These are phyloP conservation scores for Drosophila seclusa DNA, from an alignment of 2,888 invertebrate species.

Conservation along the genomic window DNA sequence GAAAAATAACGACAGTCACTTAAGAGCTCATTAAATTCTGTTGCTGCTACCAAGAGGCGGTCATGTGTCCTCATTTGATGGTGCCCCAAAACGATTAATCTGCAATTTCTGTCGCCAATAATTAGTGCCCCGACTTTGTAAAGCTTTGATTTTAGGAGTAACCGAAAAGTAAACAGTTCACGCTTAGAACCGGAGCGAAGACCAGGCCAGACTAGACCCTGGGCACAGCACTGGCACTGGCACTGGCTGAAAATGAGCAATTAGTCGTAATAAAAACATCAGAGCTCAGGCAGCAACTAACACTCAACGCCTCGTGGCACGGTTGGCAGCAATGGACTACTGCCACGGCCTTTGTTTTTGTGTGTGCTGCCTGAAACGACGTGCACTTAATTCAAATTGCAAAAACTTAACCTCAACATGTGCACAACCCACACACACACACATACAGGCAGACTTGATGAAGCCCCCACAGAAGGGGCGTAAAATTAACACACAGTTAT, in stretches of 20 bases:
- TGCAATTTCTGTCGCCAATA: slow-evolving; percentile 48
- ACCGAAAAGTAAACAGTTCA: slow-evolving; percentile 29
- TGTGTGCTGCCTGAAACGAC: slow-evolving; percentile 34
- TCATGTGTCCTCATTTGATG: slow-evolving; percentile 57
- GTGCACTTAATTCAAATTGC: slow-evolving; percentile 78
- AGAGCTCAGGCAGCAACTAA: slow-evolving; percentile 42
- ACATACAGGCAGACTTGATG: slow-evolving; percentile 2
- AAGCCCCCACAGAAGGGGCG: slow-evolving; percentile 26
- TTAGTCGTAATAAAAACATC: slow-evolving; percentile 77
- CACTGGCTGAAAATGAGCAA: slow-evolving; percentile 72
- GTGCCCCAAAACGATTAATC: slow-evolving; percentile 38
- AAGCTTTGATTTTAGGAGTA: slow-evolving; percentile 40
- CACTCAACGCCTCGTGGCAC: slow-evolving; percentile 40
- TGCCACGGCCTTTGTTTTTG: slow-evolving; percentile 1
- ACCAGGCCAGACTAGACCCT: not conserved
- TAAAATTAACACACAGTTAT: slow-evolving; percentile 74
- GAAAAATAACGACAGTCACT: slow-evolving; percentile 60
- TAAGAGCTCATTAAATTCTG: slow-evolving; percentile 70
- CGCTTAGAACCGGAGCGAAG: not conserved
- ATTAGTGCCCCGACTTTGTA: slow-evolving; percentile 50
- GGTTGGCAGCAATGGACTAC: slow-evolving; percentile 10
- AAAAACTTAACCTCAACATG: slow-evolving; percentile 71
- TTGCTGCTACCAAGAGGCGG: slow-evolving; percentile 41
- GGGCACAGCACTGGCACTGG: slow-evolving; percentile 6
- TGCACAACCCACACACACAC: slow-evolving; percentile 40